Base-by-base conservation (phyloP, 2,113 vertebrate species). In the Lipophrys pholis region DNA sequence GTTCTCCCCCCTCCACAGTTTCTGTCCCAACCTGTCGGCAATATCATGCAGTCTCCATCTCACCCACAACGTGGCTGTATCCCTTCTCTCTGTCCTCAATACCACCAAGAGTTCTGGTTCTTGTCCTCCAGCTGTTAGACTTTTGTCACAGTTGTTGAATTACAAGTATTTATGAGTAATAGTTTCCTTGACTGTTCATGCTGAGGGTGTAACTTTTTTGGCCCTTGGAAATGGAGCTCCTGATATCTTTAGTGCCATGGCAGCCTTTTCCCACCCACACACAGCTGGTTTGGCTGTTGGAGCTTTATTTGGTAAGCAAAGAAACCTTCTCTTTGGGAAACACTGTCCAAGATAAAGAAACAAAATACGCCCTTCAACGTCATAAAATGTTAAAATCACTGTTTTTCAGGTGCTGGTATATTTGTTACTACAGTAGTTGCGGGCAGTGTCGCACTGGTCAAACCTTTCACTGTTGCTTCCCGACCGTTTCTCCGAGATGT, bases 41-140 rank as follows among this genome's bases (percentile, higher is more conserved):
- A 98, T 99, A 77, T 95, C 95, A 12, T 94, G 93, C 68, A 94
- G 84, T 6, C 89, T 99, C 81, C 95, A 87, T 84, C 94, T 99
- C 69, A 95, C 95, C 38, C 97, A 99, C 93, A 99, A 99, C 0
- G 98, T 99, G 84, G 97, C 98, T 80, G 95, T 99, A 99, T 99
- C 97, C 95, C 99, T 97, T 62, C 42, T 11, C 36, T 11, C 5
- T 3, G 38, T 6, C 6, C 17, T 17, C 3, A 60, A 5, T 56
- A 12, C 36, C 14, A 15, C 45, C 45, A 4, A n/a, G 12, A 48
- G 11, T 1, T 7, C 3, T 0, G 0, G 8, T 62, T 69, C 35
- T 52, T 3, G 30, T 42, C 12, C 7, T 50, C 6, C 46, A 54
- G 21, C 17, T 43, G 1, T 38, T 21, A 7, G 7, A 57, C 4